Conservation (phyloP, 2,797 vertebrate species). For the Leucoraja ocellata region DNA sequence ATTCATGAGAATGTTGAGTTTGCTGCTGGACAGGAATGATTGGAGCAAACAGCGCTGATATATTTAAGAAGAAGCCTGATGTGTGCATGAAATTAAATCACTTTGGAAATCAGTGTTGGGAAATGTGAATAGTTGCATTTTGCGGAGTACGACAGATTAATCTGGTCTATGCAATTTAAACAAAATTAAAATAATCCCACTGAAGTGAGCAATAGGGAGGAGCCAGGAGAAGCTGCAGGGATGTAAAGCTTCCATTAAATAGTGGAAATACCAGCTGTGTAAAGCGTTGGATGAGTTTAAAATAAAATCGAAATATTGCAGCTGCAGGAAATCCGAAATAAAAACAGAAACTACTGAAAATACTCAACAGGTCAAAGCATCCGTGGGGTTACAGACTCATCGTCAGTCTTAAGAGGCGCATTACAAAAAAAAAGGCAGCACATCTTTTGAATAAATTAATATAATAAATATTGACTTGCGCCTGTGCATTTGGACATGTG, state of each 20-base stretch:
- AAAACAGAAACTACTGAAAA: too few species aligned
- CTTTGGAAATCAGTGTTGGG: not conserved
- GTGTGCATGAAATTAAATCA: not conserved
- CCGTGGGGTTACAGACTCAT: not conserved
- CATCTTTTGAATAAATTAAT: not conserved
- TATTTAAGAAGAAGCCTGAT: not conserved
- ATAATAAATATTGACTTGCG: too few species aligned
- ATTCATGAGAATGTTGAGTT: not conserved
- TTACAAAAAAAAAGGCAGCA: not conserved
- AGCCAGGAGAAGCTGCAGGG: not conserved
- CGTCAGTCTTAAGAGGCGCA: not conserved
- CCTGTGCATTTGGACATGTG: not conserved
- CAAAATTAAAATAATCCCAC: not conserved
- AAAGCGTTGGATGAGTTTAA: not conserved
- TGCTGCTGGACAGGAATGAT: not conserved
- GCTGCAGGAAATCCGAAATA: too few species aligned
- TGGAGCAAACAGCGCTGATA: not conserved
- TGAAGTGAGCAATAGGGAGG: not conserved
- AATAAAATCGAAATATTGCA: not conserved
- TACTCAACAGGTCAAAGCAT: not conserved
- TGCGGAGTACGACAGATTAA: not conserved
- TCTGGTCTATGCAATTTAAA: not conserved
- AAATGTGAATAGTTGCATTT: not conserved
- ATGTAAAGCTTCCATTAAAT: not conserved
- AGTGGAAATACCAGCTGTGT: not conserved